Evolutionary conservation across 2,888 invertebrate genomes (phyloP).

Genomic region (Pheosia tremula): DNA sequence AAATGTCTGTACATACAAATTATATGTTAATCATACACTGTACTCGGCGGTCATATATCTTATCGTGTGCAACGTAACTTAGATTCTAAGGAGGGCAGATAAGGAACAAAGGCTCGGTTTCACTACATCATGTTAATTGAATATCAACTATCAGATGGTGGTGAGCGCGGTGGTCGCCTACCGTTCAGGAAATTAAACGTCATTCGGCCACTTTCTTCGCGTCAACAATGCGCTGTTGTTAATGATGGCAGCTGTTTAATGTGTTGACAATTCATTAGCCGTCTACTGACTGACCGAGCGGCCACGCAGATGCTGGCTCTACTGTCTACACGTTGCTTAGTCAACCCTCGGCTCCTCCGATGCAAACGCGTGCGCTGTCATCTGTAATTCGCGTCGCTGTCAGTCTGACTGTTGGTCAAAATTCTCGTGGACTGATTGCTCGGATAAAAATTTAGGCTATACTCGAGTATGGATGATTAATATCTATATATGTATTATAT

Average conservation of each 20-base stretch:
- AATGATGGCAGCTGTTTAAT: conserved; percentile 41
- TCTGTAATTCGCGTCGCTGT: no score
- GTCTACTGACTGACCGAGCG: conserved; percentile 2
- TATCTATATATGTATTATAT: no score
- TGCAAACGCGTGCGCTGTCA: no score
- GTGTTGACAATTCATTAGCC: conserved; percentile 17
- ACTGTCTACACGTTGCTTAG: no score
- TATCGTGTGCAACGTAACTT: conserved; percentile 31
- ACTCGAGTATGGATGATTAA: no score
- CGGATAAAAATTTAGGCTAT: no score
- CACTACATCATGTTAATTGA: conserved; percentile 61
- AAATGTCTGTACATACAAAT: no score
- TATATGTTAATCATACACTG: no score
- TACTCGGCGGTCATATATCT: background rate
- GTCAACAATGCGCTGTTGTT: conserved; percentile 57
- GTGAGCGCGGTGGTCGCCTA: conserved; percentile 49
- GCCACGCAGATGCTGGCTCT: conserved; percentile 11
- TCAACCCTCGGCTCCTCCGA: no score
- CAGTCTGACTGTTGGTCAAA: no score
- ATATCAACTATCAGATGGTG: conserved; percentile 67
- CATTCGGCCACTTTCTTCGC: conserved; percentile 74
- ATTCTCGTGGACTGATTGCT: no score
- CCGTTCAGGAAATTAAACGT: conserved; percentile 80
- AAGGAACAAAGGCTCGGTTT: conserved; percentile 42
- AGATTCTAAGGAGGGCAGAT: conserved; percentile 34